A percentile compares a stretch with the other conserved stretches of the same genome.
Conservation (phyloP, 2,113 vertebrate genomes). For the Myiopsitta monachus region DNA sequence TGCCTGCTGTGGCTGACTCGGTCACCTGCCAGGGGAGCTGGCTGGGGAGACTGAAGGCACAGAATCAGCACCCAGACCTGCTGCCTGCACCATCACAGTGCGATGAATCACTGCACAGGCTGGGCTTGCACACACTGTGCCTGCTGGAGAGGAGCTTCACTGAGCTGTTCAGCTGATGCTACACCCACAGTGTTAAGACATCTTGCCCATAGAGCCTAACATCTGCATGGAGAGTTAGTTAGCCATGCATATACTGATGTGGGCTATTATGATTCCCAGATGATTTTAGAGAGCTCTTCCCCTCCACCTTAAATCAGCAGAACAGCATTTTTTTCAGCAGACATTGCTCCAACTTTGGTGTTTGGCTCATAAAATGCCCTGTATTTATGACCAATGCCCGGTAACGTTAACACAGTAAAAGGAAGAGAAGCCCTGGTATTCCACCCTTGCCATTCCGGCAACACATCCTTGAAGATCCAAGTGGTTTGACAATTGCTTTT, state of each 20-base stretch:
- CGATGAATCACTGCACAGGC: neutral
- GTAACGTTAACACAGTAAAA: neutral
- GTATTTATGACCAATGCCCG: neutral
- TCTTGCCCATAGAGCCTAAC: neutral
- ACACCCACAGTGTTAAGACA: neutral
- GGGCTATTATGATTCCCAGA: neutral
- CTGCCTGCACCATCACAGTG: neutral
- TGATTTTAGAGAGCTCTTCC: neutral
- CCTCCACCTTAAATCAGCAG: neutral
- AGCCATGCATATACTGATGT: neutral
- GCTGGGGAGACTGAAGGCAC: neutral
- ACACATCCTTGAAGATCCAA: neutral
- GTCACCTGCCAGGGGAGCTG: neutral
- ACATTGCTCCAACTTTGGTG: neutral
- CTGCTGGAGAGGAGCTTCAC: neutral
- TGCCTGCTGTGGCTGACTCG: neutral
- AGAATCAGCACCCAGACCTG: neutral
- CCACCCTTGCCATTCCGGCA: neutral
- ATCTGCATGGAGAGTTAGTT: neutral
- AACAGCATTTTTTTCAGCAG: neutral
- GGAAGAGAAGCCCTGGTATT: neutral
- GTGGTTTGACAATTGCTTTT: neutral
- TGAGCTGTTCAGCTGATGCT: neutral
- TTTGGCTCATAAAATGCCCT: neutral
- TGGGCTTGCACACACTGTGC: neutral